Percentiles rank a stretch among this genome's conserved stretches.
phyloP scores from a whole-genome alignment of 2,113 vertebrate species.

The Carassius auratus region DNA sequence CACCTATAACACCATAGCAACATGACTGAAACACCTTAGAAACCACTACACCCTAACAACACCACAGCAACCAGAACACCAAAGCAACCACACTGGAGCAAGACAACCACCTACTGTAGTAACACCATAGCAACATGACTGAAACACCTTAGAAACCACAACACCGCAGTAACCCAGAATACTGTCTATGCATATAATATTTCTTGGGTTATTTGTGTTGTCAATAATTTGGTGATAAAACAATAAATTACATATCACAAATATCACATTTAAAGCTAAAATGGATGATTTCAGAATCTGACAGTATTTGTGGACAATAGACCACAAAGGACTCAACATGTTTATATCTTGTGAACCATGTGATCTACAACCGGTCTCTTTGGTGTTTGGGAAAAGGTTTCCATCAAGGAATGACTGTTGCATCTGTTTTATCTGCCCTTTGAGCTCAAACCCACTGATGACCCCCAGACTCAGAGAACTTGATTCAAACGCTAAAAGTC shows the following conservation, averaged over 20 bases:
- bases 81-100: too few species aligned
- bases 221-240: background rate
- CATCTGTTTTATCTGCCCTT: constrained; percentile 30
- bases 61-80: too few species aligned
- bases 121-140: too few species aligned
- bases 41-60: too few species aligned
- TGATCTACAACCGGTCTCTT: background rate
- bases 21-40: too few species aligned
- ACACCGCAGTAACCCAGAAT: too few species aligned
- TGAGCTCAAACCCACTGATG: background rate
- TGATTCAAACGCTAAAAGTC: constrained; percentile 27
- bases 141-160: too few species aligned
- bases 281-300: background rate
- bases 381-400: constrained; percentile 28
- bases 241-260: background rate
- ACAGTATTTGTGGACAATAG: background rate
- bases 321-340: background rate
- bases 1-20: too few species aligned
- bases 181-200: too few species aligned
- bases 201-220: too few species aligned
- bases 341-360: background rate
- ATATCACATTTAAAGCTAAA: background rate
- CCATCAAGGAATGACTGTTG: background rate
- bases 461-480: background rate
- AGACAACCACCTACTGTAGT: too few species aligned